These are phyloP conservation scores for Colletes gigas DNA, from an alignment of 1,140 invertebrate genomes.

Conservation along the genomic window DNA sequence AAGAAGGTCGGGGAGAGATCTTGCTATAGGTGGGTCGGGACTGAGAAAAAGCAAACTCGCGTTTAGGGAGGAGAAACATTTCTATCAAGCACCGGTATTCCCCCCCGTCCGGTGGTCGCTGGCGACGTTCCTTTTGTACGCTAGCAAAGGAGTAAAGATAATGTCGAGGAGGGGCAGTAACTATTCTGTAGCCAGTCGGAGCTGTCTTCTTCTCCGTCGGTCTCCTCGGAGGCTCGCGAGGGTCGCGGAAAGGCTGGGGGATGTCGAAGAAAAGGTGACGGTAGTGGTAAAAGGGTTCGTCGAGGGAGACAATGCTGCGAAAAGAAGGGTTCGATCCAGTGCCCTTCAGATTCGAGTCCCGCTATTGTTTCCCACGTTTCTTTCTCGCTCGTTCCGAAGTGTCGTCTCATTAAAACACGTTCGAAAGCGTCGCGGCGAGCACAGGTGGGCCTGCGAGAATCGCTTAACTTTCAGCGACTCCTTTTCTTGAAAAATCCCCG, in stretches of 20 bases:
- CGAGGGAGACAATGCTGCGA: slow-evolving; percentile 64
- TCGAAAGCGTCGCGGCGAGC: slow-evolving; percentile 26
- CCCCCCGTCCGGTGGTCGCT: neutral
- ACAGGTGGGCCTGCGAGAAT: slow-evolving; percentile 12
- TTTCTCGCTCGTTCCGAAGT: slow-evolving; percentile 37
- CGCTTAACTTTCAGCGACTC: neutral
- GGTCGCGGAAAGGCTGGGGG: slow-evolving; percentile 45
- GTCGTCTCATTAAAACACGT: slow-evolving; percentile 48
- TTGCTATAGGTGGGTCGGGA: neutral
- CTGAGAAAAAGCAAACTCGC: slow-evolving; percentile 44
- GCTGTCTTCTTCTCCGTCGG: neutral
- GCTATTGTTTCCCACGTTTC: slow-evolving; percentile 70
- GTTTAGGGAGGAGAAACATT: slow-evolving; percentile 36
- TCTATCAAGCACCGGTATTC: slow-evolving; percentile 22
- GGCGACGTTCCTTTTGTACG: slow-evolving; percentile 46
- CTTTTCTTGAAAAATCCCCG: too few relatives aligned
- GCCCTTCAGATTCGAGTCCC: slow-evolving; percentile 75
- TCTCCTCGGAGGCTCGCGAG: slow-evolving; percentile 44
- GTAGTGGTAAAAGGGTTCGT: slow-evolving; percentile 54
- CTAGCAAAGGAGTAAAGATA: slow-evolving; percentile 61
- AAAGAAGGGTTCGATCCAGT: slow-evolving; percentile 72
- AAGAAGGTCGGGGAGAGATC: slow-evolving; percentile 29
- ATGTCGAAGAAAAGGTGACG: slow-evolving; percentile 57
- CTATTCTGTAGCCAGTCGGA: slow-evolving; percentile 47
- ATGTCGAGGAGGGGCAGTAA: slow-evolving; percentile 57